Evolutionary conservation across 2,797 vertebrate genomes (phyloP), one percentile per base, ranked within the genome.

Genomic region (Pogonophryne albipinna): DNA sequence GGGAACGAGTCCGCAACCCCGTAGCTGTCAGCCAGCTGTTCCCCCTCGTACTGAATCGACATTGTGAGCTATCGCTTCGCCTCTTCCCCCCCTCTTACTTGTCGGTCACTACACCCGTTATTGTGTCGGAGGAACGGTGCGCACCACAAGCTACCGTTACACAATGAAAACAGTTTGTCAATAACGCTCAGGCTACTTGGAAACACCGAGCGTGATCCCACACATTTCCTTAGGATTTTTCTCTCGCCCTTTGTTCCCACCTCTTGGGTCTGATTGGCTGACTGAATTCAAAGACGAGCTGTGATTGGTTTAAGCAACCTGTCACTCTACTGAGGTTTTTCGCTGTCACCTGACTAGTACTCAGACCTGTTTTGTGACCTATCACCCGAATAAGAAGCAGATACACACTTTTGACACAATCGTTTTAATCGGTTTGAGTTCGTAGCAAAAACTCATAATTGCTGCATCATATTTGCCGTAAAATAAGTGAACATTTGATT

Each of bases 1-100:
- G 98, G 98, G 89, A 99, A 99, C 3, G 98, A 97, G 87, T 98
- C 97, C 17, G 96, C 95, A 12, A 96, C 95, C 76, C 96, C 97
- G 85, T 97, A 98, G 92, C 97, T 97, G 71, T 96, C 96, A 73
- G 96, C 91, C 84, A 98, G 96, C 91, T 96, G 92, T 93, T 95
- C 94, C 80, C 91, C 92, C 94, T 95, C 97, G 94, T 97, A 98
- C 93, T 96, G 97, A 88, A 97, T 96, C 93, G 97, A 98, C 97
- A 97, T 97, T 93, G 95, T 95, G 90, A 94, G 92, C 94, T 69
- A 87, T 79, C 85, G 71, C 78, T 84, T 91, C 78, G 90, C 91
- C 86, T 27, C 12, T 63, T 70, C 52, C 89, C 87, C 82, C 88
- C 83, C 87, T 76, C 47, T 86, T 83, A 74, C 66, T 80, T 47